Evolutionary conservation across 1,140 invertebrate species (phyloP).

Genomic region (Meloidogyne chitwoodi): DNA sequence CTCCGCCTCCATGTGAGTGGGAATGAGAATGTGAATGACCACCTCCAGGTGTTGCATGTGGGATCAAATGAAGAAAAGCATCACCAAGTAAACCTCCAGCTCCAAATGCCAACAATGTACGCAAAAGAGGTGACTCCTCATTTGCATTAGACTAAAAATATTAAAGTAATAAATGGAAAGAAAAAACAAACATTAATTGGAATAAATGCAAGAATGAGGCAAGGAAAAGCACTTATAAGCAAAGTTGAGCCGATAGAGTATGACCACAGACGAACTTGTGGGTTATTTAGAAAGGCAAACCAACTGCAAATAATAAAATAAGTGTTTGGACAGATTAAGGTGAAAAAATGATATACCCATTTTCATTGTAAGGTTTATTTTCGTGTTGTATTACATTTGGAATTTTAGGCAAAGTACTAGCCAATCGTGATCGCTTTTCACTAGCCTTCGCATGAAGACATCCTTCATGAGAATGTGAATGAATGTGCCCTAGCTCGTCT

Average conservation of each 20-base stretch:
- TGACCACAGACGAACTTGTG: conserved; percentile 37
- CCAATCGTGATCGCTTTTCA: conserved; percentile 9
- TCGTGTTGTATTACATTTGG: conserved; percentile 16
- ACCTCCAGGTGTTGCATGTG: conserved; percentile 73
- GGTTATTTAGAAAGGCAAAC: conserved; percentile 43
- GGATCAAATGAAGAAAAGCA: conserved; percentile 91
- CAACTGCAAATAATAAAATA: conserved; percentile 17
- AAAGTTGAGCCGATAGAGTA: conserved; percentile 47
- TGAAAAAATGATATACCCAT: conserved; percentile 21
- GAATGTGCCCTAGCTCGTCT: conserved; percentile 8
- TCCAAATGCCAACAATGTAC: conserved; percentile 84
- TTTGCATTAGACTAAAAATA: conserved; percentile 21
- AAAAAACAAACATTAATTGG: conserved; percentile 74
- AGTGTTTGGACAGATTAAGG: not conserved
- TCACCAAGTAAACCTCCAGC: conserved; percentile 89
- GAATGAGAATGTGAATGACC: conserved; percentile 63
- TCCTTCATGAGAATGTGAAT: conserved; percentile 28
- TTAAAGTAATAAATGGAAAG: not conserved
- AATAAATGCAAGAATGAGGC: conserved; percentile 85
- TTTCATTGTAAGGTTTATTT: conserved; percentile 23
- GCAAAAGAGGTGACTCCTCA: conserved; percentile 64
- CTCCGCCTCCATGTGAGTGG: conserved; percentile 62
- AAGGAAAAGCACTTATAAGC: conserved; percentile 66
- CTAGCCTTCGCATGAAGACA: conserved; percentile 14
- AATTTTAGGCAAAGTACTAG: conserved; percentile 12